Evolutionary conservation across 1,140 invertebrate species (phyloP), one percentile per base, ranked within the genome.

Genomic region (Globodera ellingtonae): DNA sequence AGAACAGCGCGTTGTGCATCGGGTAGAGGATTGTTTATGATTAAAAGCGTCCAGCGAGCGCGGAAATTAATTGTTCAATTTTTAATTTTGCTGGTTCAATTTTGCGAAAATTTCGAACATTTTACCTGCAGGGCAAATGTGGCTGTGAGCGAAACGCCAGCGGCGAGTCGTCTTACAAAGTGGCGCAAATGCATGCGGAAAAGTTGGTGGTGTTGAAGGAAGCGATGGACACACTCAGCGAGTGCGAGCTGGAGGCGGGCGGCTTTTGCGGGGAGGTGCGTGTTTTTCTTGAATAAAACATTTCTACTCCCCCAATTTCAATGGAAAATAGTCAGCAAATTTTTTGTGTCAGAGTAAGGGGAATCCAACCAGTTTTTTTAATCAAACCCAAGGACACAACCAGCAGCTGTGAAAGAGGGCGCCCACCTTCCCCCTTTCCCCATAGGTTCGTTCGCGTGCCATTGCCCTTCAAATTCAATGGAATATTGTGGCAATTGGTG

Each of bases 401-500:
- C 35, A 35, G 35, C 35, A 35, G 3, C 35, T 35, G 35, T 35
- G 35, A 35, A 35, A 3, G 35, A 35, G 35, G 35, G 0, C 35
- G 3, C 35, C 35, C 3, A 35, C 1, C 35, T 35, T 3, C 1
- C 35, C 35, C 35, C 35, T 35, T 62, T 62, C 18, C 4, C 15
- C 59, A 10, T 79, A 84, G 75, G 78, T 84, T 66, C 72, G 78
- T 13, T 78, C 83, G 10, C 48, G 84, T 24, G 74, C 84, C 8
- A 69, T 84, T 6, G 80, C 82, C 4, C 66, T 84, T 4, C 84
- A 85, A 67, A 83, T 85, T 52, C 84, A 84, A 73, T 84, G 84
- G 84, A 80, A 70, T 21, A 72, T 84, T 44, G 77, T 86, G 7
- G 66, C 80, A n/a, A 48, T 84, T n/a, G 77, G 79, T 48, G 72